Evolutionary conservation across 2,797 vertebrate species (phyloP), one percentile per base, ranked within the genome.

Genomic region (Siniperca obscura): DNA sequence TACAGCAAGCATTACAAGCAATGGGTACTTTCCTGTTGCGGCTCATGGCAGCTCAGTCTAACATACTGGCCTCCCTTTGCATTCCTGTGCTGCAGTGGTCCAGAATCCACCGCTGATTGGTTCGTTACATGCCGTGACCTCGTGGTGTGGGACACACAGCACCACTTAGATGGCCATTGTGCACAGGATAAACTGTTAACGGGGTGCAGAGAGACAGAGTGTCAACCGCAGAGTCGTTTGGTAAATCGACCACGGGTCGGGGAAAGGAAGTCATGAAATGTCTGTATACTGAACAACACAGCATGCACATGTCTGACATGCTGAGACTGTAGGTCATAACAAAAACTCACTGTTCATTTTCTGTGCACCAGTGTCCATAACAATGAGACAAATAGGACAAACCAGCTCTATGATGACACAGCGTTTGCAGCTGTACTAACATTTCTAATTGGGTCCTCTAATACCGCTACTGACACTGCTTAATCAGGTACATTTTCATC

Each of bases 161-260:
- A 1, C 52, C 56, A 55, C 74, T 97, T 90, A 97, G 83, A 98
- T 87, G 60, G 95, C 68, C 96, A 97, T 95, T 0, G 95, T 96
- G 88, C 95, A 94, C 93, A 95, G 92, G 94, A 97, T 96, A 84
- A 98, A 98, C 96, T 97, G 89, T 67, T 17, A 78, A 40, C 50
- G 19, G 36, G 7, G 46, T 5, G 14, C 14, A 48, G 52, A 55
- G 16, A 40, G 2, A 14, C 7, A 62, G 34, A 27, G 46, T 0
- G 27, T 71, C 36, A 42, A 7, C n/a, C 14, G 42, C 40, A 19
- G 4, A 21, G 53, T 19, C 21, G 22, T 21, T 40, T 40, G 7
- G 38, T 7, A 40, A 40, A 40, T 71, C 25, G 25, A 7, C n/a
- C 14, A 2, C 55, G 21, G 46, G 38, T 27, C 42, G 21, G 64